These are phyloP conservation scores for Calcarius lapponicus DNA, from an alignment of 2,797 vertebrate genomes.

Conservation along the genomic window DNA sequence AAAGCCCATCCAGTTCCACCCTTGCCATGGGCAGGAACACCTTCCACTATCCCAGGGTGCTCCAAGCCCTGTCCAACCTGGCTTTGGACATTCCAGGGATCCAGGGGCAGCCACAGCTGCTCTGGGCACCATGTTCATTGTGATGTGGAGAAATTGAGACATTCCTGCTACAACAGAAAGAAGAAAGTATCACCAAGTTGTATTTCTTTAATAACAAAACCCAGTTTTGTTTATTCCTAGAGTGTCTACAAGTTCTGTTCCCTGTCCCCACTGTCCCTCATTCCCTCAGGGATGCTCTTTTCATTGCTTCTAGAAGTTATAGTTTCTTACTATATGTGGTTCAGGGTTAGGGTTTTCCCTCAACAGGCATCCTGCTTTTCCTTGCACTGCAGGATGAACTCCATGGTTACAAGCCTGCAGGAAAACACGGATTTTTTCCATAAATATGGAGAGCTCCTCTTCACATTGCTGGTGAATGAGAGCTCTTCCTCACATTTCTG, in stretches of 20 bases:
- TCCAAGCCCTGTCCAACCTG: fast-evolving
- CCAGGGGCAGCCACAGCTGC: not conserved
- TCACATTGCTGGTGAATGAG: not conserved
- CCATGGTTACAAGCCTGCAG: not conserved
- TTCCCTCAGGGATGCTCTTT: not conserved
- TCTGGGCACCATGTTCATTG: not conserved
- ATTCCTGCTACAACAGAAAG: not conserved
- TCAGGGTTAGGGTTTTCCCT: not conserved
- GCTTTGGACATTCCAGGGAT: not conserved
- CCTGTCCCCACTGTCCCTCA: too few relatives aligned
- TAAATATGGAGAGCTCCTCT: not conserved
- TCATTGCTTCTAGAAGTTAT: not conserved
- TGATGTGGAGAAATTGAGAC: not conserved
- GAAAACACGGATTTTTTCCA: not conserved
- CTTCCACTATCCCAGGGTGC: fast-evolving
- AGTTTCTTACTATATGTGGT: too few relatives aligned
- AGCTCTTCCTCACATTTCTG: not conserved
- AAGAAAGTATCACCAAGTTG: not conserved
- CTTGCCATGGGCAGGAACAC: not conserved
- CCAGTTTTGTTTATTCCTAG: not conserved
- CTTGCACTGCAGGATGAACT: not conserved
- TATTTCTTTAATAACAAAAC: not conserved
- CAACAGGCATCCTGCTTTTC: not conserved
- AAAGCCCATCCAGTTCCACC: not conserved
- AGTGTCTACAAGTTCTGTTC: not conserved